Base-by-base conservation (phyloP, 2,113 vertebrate species). In the Anthoscopus minutus region DNA sequence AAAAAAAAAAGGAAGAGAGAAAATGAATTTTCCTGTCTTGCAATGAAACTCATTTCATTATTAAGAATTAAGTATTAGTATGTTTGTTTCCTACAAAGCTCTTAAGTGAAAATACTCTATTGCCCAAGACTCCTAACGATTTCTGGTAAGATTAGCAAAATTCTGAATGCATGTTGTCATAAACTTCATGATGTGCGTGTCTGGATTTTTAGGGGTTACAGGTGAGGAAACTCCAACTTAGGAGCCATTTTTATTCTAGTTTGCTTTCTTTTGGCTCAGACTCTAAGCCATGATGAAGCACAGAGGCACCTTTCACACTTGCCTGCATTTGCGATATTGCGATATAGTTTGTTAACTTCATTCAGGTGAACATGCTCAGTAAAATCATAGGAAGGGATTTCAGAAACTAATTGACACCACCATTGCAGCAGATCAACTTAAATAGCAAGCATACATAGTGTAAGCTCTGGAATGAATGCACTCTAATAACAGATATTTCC, bases 51-150 rank as follows among this genome's bases (percentile, higher is more conserved):
- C 8, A 14, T 42, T 28, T 84, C 8, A 14, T 42, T 28, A 76
- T 5, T 79, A 62, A 85, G 24, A 88, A 74, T 19, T 72, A 79
- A 73, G 16, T 67, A 74, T 92, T 87, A 61, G 44, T 58, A 64
- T 19, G 23, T 78, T 89, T 92, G 22, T 86, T 74, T 60, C 53
- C 57, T 73, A 91, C 51, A 72, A 31, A 95, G 31, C 8, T 10
- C 57, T 96, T 86, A 87, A 95, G 80, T 91, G 53, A 96, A 92
- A 96, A 86, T 70, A 95, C 88, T 96, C 74, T 86, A 24, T 81
- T 94, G 57, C 20, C 24, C 72, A 82, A 92, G 64, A 67, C 84
- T 93, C 57, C n/a, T 89, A 25, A 66, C 57, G 69, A 76, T 48
- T 91, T 66, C 35, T 64, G 18, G 35, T 54, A 60, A 69, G 33